Evolutionary conservation across 2,797 vertebrate genomes (phyloP).

Genomic region (Rhinichthys osculus): DNA sequence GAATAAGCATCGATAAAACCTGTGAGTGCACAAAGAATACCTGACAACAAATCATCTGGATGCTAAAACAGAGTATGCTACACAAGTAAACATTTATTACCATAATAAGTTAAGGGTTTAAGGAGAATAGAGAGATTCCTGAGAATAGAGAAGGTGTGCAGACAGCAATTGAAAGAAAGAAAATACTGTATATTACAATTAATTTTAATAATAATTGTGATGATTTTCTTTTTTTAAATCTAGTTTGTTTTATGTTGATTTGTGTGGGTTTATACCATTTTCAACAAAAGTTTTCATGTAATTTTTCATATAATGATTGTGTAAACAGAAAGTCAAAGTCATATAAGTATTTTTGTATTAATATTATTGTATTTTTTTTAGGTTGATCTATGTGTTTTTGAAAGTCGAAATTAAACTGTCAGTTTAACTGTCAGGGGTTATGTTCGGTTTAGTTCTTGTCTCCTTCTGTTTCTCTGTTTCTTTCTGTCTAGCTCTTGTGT

Average conservation of each 20-base stretch:
- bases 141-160: background rate
- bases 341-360: background rate
- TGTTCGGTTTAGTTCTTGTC: too few species aligned
- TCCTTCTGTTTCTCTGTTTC: too few species aligned
- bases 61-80: background rate
- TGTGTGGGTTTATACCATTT: background rate
- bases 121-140: background rate
- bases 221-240: background rate
- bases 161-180: background rate
- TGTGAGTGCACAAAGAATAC: conserved; percentile 21
- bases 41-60: conserved; percentile 19
- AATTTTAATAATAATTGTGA: background rate
- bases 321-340: background rate
- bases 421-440: too few species aligned
- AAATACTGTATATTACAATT: background rate
- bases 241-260: background rate
- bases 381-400: background rate
- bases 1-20: background rate
- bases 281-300: background rate
- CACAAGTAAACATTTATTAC: conserved; percentile 6
- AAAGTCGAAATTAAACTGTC: too few species aligned
- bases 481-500: too few species aligned
- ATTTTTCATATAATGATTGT: background rate
- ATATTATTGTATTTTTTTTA: background rate
- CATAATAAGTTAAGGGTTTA: background rate